A percentile compares a stretch with the other conserved stretches of the same genome.
Evolutionary conservation across 2,113 vertebrate species (phyloP).

Genomic region (Notothenia coriiceps): DNA sequence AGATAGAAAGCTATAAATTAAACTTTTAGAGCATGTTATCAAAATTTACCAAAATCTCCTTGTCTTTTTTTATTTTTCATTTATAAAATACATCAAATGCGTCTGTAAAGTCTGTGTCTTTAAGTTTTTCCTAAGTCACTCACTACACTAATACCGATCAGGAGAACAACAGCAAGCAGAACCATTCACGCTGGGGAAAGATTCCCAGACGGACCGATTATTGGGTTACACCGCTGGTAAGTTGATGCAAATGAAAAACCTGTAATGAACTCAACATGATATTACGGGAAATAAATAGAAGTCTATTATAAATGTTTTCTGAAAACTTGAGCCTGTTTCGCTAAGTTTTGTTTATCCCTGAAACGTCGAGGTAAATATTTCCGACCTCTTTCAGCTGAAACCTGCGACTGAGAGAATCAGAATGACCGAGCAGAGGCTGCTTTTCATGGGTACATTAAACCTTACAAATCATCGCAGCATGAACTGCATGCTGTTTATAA

Average conservation of each 20-base stretch:
- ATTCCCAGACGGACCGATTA: constrained; percentile 38
- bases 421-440: constrained; percentile 60
- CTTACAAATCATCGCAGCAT: background rate
- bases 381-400: background rate
- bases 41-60: background rate
- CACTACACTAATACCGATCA: background rate
- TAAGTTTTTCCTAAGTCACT: background rate
- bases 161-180: constrained; percentile 37
- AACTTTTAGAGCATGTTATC: too few relatives aligned
- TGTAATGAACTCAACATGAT: background rate
- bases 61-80: background rate
- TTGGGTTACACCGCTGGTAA: constrained; percentile 31
- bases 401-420: background rate
- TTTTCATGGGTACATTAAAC: constrained; percentile 59
- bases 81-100: background rate
- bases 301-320: background rate
- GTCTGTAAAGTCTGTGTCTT: background rate
- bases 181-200: background rate
- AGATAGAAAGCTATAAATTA: background rate
- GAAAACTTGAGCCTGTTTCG: background rate
- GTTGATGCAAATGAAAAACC: background rate
- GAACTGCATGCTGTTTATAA: background rate
- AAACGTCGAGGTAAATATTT: background rate
- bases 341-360: background rate
- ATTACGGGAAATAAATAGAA: background rate